Conservation (phyloP, 2,888 invertebrate species). For the Cyclophora punctaria region DNA sequence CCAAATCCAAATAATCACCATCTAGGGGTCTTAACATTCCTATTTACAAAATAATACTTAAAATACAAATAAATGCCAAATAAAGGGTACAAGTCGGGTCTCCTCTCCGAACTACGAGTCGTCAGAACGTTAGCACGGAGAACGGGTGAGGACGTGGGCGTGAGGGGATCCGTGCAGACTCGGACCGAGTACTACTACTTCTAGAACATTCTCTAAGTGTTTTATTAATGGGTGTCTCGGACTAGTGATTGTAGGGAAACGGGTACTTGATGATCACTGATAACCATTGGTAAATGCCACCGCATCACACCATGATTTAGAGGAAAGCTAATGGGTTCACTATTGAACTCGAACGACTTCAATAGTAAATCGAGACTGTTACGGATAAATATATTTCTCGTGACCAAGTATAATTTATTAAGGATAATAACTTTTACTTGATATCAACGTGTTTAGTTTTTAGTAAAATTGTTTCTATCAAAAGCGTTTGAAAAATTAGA, state of each 20-base stretch:
- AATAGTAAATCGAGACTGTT: conserved; percentile 17
- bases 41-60: conserved; percentile 26
- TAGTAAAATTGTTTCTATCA: too few relatives aligned
- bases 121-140: conserved; percentile 29
- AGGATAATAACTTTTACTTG: too few relatives aligned
- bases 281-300: conserved; percentile 26
- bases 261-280: conserved; percentile 31
- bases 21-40: conserved; percentile 19
- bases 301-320: conserved; percentile 32
- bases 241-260: conserved; percentile 18
- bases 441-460: too few relatives aligned
- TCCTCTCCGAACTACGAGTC: conserved; percentile 13
- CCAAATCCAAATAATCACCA: conserved; percentile 12
- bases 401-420: conserved; percentile 18
- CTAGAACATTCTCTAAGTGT: conserved; percentile 24
- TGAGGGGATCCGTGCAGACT: conserved; percentile 29
- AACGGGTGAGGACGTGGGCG: conserved; percentile 22
- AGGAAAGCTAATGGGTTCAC: conserved; percentile 40
- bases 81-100: neutral
- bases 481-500: too few relatives aligned
- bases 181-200: conserved; percentile 19
- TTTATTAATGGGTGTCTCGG: conserved; percentile 14
- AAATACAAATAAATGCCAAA: neutral
- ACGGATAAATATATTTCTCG: conserved; percentile 21
- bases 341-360: conserved; percentile 27